Base-by-base conservation (phyloP, 1,140 invertebrate species). In the Drosophila yakuba region DNA sequence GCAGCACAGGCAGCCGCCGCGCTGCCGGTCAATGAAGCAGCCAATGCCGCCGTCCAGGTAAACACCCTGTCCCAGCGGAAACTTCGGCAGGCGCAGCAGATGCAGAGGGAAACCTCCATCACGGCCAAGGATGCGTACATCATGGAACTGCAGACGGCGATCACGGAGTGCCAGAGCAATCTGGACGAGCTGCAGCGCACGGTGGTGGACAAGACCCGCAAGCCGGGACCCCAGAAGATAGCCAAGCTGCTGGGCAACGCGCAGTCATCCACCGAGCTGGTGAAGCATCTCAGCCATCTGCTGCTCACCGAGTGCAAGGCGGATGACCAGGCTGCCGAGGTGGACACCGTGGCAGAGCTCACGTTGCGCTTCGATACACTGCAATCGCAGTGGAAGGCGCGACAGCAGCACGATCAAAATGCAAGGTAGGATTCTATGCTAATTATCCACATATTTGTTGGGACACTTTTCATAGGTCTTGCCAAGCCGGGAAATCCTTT, bases 81-180 rank as follows among this genome's bases (percentile, higher is more conserved):
- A 52, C 60, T 77, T 8, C 80, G 83, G 0, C 91, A 91, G 56
- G 83, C 90, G 0, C 71, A 74, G 28, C 80, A 82, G 10, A 78
- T 94, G 61, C 93, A 93, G 66, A 93, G 94, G 28, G 92, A 95
- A 59, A 93, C 94, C 6, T 95, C 94, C 25, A 94, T 97, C 52
- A 96, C 96, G 20, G 95, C 96, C 1, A 95, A 96, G 88, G 96
- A 97, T 89, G 96, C 96, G 1, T 97, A 97, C 79, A 91, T 95
- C 25, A 95, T 94, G 63, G 96, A 97, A 91, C 88, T 97, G 11
- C 93, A 94, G 15, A 94, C 94, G 12, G 96, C 96, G 0, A 93
- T 97, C 0, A 92, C 91, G 3, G 95, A 96, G 77, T 95, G 94
- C 79, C 92, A 92, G 43, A 90, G 89, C 8, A 94, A 94, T 60